Evolutionary conservation across 2,113 vertebrate species (phyloP).

Genomic region (Siniperca chuatsi): DNA sequence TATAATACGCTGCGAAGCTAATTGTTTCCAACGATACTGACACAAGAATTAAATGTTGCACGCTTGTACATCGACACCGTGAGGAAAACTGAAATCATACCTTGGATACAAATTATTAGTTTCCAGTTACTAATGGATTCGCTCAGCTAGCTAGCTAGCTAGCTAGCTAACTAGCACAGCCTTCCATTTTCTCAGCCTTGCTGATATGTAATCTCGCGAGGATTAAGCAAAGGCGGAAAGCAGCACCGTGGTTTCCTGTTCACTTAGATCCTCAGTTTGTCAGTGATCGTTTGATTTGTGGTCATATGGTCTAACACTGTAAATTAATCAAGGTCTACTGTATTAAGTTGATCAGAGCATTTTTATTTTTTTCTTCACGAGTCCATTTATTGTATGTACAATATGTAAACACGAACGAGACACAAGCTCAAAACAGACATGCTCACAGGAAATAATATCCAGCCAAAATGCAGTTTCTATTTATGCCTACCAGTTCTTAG

Average conservation of each 20-base stretch:
- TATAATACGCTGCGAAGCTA: not conserved
- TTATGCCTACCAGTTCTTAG: constrained; percentile 54
- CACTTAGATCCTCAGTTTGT: not conserved
- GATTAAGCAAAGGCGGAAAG: not conserved
- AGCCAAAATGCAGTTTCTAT: constrained; percentile 73
- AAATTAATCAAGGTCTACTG: not conserved
- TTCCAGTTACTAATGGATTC: constrained; percentile 43
- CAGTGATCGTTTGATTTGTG: not conserved
- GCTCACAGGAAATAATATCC: constrained; percentile 76
- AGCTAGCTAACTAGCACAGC: constrained; percentile 44
- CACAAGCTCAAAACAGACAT: constrained; percentile 80
- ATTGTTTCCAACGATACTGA: not conserved
- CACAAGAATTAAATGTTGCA: not conserved
- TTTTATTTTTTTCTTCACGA: constrained; percentile 73
- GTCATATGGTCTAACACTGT: not conserved
- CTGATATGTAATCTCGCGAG: constrained; percentile 57
- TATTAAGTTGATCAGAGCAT: constrained; percentile 39
- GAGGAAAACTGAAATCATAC: constrained; percentile 41
- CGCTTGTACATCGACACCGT: not conserved
- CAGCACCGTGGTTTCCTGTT: not conserved
- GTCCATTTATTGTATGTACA: constrained; percentile 85
- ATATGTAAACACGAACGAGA: constrained; percentile 85
- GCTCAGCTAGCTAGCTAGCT: constrained; percentile 18
- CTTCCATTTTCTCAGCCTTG: constrained; percentile 75
- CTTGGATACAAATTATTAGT: constrained; percentile 45